Evolutionary conservation across 1,140 invertebrate genomes (phyloP), one percentile per base, ranked within the genome.

Genomic region (Cydia fagiglandana): DNA sequence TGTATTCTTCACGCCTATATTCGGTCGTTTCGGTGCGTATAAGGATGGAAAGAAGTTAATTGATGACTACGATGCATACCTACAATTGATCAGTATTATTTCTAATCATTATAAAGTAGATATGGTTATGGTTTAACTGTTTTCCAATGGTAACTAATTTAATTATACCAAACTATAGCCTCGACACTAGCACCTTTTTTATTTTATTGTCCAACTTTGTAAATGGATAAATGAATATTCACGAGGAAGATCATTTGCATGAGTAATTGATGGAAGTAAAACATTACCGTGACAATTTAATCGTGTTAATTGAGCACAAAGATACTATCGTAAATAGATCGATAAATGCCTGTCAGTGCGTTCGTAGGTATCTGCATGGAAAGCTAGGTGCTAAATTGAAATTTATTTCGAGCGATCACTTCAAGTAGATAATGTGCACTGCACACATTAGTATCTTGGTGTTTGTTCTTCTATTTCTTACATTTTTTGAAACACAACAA

Each of bases 211-310:
- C 15, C n/a, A 41, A 70, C 66, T 38, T 70, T 45, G 30, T 78
- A 78, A 75, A 79, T 73, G 68, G 56, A 61, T 24, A 61, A 76
- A 79, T 88, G 80, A 85, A 86, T 88, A 88, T 87, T 88, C 84
- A 88, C 85, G 78, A 77, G 76, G 80, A 80, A 76, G 78, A 66
- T 61, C 75, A 89, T 89, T 87, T 83, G 83, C 86, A 86, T 87
- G 86, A 86, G 81, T 87, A 87, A 88, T 88, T 83, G 87, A 87
- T 83, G 86, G 76, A 83, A 83, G 80, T 82, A 76, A 80, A 84
- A 80, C 79, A 81, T 78, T 78, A 80, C 68, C 47, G 76, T 80
- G 78, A 80, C 79, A 80, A 80, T 78, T 79, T 81, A 82, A 81
- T 78, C 79, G 78, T 79, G 83, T 84, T 86, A 87, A 88, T 86